phyloP scores from a whole-genome alignment of 35 echinoderm and acorn worm species.

The Apostichopus parvimensis region DNA sequence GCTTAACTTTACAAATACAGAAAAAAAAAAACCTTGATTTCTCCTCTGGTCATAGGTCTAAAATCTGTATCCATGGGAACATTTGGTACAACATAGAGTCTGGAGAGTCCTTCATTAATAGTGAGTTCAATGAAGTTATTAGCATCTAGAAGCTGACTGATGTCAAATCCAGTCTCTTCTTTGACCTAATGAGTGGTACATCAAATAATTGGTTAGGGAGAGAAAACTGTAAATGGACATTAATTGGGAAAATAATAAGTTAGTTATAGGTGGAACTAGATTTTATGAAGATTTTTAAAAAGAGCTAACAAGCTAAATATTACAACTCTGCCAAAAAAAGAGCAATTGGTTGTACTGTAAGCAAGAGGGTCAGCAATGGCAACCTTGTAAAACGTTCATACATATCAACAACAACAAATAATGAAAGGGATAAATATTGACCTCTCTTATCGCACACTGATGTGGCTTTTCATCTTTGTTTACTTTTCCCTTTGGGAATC shows the following conservation, averaged over 20 bases:
- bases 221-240: too few species aligned
- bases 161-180: slow-evolving; percentile 95
- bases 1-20: too few species aligned
- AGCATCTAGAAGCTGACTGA: slow-evolving; percentile 76
- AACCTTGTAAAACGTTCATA: too few species aligned
- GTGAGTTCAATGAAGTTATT: slow-evolving; percentile 88
- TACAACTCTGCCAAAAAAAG: too few species aligned
- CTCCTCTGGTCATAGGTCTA: slow-evolving; percentile 92
- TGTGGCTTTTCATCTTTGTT: slow-evolving; percentile 86
- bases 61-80: slow-evolving; percentile 82
- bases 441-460: slow-evolving; percentile 94
- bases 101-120: slow-evolving; percentile 82
- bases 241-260: too few species aligned
- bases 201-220: background rate
- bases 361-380: too few species aligned
- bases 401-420: background rate
- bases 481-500: slow-evolving; percentile 96
- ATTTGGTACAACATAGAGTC: slow-evolving; percentile 88
- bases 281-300: too few species aligned
- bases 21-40: slow-evolving; percentile 76
- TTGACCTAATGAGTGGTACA: slow-evolving; percentile 57
- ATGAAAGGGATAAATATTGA: background rate
- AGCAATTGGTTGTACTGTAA: too few species aligned
- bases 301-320: too few species aligned
- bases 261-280: too few species aligned